These are phyloP conservation scores for Caenorhabditis drosophilae DNA, from an alignment of 2,888 invertebrate genomes.

Conservation along the genomic window DNA sequence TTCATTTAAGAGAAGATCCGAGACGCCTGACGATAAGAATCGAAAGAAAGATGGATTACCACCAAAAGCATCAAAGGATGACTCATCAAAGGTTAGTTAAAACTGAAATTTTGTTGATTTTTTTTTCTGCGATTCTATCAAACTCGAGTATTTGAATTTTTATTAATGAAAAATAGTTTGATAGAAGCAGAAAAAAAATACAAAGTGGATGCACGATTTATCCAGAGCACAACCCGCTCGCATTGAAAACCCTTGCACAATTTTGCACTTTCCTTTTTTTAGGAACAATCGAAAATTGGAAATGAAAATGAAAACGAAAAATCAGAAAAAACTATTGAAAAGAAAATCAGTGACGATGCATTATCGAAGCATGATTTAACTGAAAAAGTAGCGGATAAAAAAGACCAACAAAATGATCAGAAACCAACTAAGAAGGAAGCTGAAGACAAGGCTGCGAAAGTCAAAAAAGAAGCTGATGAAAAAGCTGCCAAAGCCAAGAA, in stretches of 20 bases:
- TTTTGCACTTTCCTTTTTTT: conserved; percentile 32
- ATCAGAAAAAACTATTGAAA: background rate
- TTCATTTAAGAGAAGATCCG: conserved; percentile 44
- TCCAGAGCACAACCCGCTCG: conserved; percentile 28
- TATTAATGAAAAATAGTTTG: background rate
- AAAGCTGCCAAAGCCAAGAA: conserved; percentile 9
- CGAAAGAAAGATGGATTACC: conserved; percentile 35
- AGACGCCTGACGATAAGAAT: conserved; percentile 39
- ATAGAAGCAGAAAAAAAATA: no score
- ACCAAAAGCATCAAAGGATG: conserved; percentile 19
- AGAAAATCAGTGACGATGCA: background rate
- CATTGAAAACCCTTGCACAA: conserved; percentile 10
- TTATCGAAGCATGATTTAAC: background rate
- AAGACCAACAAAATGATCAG: conserved; percentile 10
- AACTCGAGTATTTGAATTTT: no score
- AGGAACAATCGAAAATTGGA: conserved; percentile 2
- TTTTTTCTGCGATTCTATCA: no score
- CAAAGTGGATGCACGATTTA: conserved; percentile 1
- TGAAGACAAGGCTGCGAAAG: background rate
- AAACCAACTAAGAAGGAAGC: conserved; percentile 10
- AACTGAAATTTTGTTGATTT: background rate
- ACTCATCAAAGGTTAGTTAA: background rate
- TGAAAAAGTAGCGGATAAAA: background rate
- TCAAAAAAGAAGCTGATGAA: background rate
- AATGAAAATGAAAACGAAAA: background rate